Evolutionary conservation across 2,888 invertebrate genomes (phyloP).

Genomic region (Drosophila barbarae): DNA sequence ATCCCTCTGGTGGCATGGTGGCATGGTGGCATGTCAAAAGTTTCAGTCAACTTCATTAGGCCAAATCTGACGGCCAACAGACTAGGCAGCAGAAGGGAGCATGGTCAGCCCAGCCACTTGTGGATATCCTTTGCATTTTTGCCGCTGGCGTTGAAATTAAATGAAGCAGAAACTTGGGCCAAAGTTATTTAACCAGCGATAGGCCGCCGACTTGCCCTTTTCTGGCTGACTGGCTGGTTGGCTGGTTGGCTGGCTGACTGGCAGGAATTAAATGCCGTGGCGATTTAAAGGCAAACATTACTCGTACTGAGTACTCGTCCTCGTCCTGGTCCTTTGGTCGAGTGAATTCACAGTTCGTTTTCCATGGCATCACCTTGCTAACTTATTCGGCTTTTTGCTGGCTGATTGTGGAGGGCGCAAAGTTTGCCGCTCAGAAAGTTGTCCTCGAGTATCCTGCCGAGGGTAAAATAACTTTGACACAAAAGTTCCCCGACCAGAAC

Average conservation of each 20-base stretch:
- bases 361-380: constrained; percentile 41
- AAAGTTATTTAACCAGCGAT: constrained; percentile 56
- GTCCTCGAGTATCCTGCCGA: constrained; percentile 58
- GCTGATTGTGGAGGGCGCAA: constrained; percentile 60
- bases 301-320: not conserved
- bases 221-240: constrained; percentile 21
- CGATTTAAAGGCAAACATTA: constrained; percentile 19
- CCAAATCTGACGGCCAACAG: constrained; percentile 62
- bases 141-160: constrained; percentile 48
- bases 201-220: constrained; percentile 42
- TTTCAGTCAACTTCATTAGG: constrained; percentile 64
- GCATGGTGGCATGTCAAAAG: constrained; percentile 54
- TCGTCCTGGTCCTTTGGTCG: constrained; percentile 1
- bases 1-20: constrained; percentile 7
- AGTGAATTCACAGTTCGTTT: constrained; percentile 16
- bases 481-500: constrained; percentile 38
- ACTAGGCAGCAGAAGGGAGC: constrained; percentile 11
- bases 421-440: constrained; percentile 63
- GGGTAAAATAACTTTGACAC: constrained; percentile 64
- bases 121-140: constrained; percentile 46
- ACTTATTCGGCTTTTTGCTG: constrained; percentile 43
- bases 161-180: constrained; percentile 62
- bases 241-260: constrained; percentile 18
- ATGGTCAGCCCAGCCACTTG: constrained; percentile 59
- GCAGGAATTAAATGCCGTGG: constrained; percentile 26